These are phyloP conservation scores for Pachyseris speciosa DNA, from an alignment of 64 coral and sea anemone genomes.

Conservation along the genomic window DNA sequence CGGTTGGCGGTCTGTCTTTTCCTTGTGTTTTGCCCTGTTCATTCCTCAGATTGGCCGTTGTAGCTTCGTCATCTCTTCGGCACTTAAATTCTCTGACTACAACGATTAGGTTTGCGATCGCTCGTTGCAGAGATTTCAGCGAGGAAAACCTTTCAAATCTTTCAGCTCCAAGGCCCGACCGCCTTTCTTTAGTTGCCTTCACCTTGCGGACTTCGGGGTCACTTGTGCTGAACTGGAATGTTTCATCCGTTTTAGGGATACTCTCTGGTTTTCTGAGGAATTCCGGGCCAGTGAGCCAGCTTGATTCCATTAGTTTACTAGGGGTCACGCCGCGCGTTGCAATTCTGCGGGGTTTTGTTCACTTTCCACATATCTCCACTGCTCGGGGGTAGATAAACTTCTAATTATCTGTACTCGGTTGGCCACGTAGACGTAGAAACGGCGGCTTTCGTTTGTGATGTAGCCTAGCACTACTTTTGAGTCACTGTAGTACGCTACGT, in stretches of 20 bases:
- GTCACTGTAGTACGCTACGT: neutral
- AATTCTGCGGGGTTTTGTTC: neutral
- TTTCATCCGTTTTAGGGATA: neutral
- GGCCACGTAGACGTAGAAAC: too few species aligned
- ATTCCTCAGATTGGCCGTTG: neutral
- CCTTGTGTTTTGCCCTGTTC: neutral
- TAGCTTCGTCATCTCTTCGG: neutral
- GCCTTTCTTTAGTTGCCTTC: neutral
- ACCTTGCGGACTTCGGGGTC: conserved; percentile 7
- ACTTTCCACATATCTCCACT: neutral
- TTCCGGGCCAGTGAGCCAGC: neutral
- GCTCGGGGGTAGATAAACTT: neutral
- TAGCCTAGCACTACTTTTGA: too few species aligned
- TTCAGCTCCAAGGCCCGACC: neutral
- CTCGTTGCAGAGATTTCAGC: too few species aligned
- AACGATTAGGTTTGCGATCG: too few species aligned
- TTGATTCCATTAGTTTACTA: neutral
- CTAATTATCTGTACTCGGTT: too few species aligned
- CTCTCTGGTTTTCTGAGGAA: neutral
- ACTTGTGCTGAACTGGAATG: neutral
- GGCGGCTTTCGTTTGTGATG: too few species aligned
- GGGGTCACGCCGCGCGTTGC: neutral
- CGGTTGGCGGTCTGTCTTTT: neutral
- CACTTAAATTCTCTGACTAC: neutral
- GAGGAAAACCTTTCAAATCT: neutral